These are phyloP conservation scores for Heliconius himera DNA, from an alignment of 1,140 invertebrate species.

Conservation along the genomic window DNA sequence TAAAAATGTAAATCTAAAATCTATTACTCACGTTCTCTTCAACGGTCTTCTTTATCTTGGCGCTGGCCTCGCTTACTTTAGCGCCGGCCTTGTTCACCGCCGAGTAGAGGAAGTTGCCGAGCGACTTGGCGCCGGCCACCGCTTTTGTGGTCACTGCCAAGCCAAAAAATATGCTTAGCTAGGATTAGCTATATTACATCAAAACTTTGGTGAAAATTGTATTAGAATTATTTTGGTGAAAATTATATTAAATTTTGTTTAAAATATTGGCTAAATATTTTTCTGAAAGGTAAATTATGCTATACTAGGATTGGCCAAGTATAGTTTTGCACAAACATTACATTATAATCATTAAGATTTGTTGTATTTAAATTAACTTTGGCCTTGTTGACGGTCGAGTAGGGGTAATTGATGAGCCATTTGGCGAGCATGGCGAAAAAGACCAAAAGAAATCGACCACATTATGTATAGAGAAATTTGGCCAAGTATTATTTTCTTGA, in stretches of 20 bases:
- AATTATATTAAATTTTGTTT: neutral
- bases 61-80: conserved; percentile 95
- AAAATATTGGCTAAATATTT: neutral
- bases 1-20: neutral
- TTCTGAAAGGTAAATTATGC: no score
- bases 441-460: no score
- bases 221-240: no score
- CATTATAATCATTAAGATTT: no score
- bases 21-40: conserved; percentile 94
- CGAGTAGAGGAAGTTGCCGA: conserved; percentile 95
- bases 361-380: no score
- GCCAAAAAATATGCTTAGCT: neutral
- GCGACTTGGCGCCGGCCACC: conserved; percentile 93
- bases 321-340: no score
- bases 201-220: neutral
- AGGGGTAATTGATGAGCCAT: no score
- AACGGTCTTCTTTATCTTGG: conserved; percentile 96
- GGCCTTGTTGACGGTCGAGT: no score
- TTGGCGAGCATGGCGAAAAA: no score
- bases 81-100: conserved; percentile 95
- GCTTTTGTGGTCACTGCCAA: conserved; percentile 93
- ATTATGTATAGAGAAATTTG: no score
- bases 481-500: no score
- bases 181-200: neutral
- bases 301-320: no score